Evolutionary conservation across 1,140 invertebrate species (phyloP), one percentile per base, ranked within the genome.

Genomic region (Drosophila quadrilineata): DNA sequence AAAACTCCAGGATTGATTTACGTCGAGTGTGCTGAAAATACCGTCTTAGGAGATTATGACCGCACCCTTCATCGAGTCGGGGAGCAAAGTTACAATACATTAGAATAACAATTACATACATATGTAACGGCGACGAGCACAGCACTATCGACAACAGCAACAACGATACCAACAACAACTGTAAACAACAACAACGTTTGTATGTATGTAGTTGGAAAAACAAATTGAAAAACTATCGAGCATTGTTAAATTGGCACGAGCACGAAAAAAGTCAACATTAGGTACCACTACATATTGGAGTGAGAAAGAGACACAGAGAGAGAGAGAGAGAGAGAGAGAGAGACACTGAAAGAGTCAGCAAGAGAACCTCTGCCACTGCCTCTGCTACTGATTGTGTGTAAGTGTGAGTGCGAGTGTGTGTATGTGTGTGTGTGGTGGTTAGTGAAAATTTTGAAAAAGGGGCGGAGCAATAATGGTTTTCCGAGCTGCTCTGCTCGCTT

Each of bases 391-490:
- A 46, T n/a, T 50, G 33, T 10, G 33, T 53, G 36, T 74, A 45
- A 29, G 48, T 75, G 31, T 60, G 49, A 29, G 38, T 41, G 36
- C 38, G 33, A 40, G 41, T 49, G 19, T 49, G 22, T 52, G 14
- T 38, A 19, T 45, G 28, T 49, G 10, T 59, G 52, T 60, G 64
- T 84, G 70, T 74, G 79, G 74, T 85, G 74, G 79, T 79, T 67
- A 77, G 40, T 84, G 46, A 84, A 84, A 84, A 84, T 48, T 84
- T 84, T 62, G 71, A 74, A 58, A 56, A 67, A 87, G 82, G 75
- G 82, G 80, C 82, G 82, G 80, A 86, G 82, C 82, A 75, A 85
- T 79, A 86, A 85, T 80, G 82, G 80, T 86, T 87, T 87, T 86
- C 75, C 80, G 59, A 58, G 67, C 75, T 66, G 68, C 71, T 68